Evolutionary conservation across 2,797 vertebrate genomes (phyloP), one percentile per base, ranked within the genome.

Genomic region (Okamejei kenojei): DNA sequence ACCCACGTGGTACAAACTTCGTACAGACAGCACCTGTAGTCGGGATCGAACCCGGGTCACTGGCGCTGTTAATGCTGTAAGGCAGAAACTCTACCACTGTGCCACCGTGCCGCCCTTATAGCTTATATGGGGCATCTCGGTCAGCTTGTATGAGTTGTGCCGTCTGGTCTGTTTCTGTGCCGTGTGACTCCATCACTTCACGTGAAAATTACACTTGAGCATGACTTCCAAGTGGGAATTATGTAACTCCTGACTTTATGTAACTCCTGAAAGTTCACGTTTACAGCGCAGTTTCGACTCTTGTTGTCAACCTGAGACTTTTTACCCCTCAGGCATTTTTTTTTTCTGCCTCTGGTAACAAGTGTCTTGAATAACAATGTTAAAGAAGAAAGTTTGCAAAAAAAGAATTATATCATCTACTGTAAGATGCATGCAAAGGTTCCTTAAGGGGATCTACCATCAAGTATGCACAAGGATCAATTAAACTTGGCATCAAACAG

Each of bases 311-410:
- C 11, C 76, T 92, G 90, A 92, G 71, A 10, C 71, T 76, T 73
- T 92, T 15, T 76, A 38, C 90, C 90, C 90, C 76, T 26, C 38
- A 29, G 90, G 90, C 90, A 92, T 29, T 91, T 21, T 35, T 63
- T 63, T 74, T 88, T 65, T 35, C 71, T 76, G 90, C 90, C 65
- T 73, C 90, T 92, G 71, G 71, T 92, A 73, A 92, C 76, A n/a
- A 92, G 2, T 54, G 68, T 54, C 71, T 35, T 91, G 90, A 91
- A 91, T 91, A 91, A 73, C 32, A 91, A 91, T 29, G 19, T 63
- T 35, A 58, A 92, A 92, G 71, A 17, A 91, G 90, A 92, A 92
- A 54, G 90, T 76, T 74, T 76, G 19, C 9, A 54, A 76, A 26
- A 74, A n/a, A 38, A 54, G 45, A 90, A 90, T 17, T 71, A 65